These are phyloP conservation scores for Balanococcus diminutus DNA, from an alignment of 2,888 invertebrate species.

Conservation along the genomic window DNA sequence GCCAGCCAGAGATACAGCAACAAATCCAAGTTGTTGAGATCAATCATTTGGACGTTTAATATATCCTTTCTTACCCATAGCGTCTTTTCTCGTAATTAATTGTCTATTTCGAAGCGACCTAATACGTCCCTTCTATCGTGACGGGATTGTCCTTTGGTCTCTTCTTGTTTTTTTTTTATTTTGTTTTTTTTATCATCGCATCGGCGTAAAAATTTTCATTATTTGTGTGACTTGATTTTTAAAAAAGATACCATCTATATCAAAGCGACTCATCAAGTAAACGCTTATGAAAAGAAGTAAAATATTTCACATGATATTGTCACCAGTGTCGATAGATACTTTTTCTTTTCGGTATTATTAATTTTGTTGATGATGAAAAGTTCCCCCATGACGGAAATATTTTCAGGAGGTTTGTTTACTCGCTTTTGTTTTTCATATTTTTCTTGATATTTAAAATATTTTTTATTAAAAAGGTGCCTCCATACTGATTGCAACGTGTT, in stretches of 20 bases:
- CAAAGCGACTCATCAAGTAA: neutral
- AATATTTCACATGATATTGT: neutral
- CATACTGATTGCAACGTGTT: too few species aligned
- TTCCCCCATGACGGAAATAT: neutral
- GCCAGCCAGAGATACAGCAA: slow-evolving; percentile 23
- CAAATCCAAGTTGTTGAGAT: slow-evolving; percentile 19
- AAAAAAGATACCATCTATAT: neutral
- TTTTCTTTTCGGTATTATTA: neutral
- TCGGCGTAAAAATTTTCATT: neutral
- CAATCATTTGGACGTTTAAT: slow-evolving; percentile 40
- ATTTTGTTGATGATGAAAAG: neutral
- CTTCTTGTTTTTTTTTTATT: neutral
- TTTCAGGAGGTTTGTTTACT: too few species aligned
- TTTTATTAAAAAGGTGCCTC: too few species aligned
- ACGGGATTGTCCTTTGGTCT: neutral
- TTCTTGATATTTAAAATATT: too few species aligned
- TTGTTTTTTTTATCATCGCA: too few species aligned
- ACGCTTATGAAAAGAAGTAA: neutral
- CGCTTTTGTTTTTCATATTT: too few species aligned
- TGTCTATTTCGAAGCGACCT: slow-evolving; percentile 4
- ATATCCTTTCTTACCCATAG: slow-evolving; percentile 25
- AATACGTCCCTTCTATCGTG: neutral
- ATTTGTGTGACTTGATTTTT: neutral
- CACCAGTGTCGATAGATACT: neutral
- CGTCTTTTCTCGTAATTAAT: slow-evolving; percentile 37